Percentiles rank a stretch among this genome's conserved stretches.
These are phyloP conservation scores for Rhorus exstirpatorius DNA, from an alignment of 2,888 invertebrate species.

Conservation along the genomic window DNA sequence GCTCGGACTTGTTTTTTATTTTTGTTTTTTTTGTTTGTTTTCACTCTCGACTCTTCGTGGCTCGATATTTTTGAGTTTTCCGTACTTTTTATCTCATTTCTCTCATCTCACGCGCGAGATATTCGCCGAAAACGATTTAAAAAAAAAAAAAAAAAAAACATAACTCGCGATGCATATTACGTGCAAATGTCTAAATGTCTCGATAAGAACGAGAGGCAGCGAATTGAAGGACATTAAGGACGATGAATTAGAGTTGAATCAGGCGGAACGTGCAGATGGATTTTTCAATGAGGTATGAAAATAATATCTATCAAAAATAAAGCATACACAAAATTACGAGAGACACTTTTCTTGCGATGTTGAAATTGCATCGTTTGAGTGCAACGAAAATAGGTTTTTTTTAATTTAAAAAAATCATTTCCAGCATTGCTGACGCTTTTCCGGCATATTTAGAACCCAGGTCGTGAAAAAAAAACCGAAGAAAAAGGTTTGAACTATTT, in stretches of 20 bases:
- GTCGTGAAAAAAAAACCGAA: too few species aligned
- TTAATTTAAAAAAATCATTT: too few species aligned
- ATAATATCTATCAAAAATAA: too few species aligned
- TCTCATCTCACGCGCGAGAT: neutral
- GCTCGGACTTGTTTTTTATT: constrained; percentile 1
- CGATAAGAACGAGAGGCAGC: constrained; percentile 88
- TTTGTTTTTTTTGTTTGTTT: constrained; percentile 12
- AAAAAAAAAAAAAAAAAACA: constrained; percentile 8
- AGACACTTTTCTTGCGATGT: too few species aligned
- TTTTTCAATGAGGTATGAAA: constrained; percentile 90
- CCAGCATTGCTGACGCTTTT: too few species aligned
- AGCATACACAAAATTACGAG: too few species aligned
- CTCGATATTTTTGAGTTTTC: neutral
- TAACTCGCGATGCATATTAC: constrained; percentile 85
- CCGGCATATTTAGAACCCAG: too few species aligned
- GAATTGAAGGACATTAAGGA: constrained; percentile 88
- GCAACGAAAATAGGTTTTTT: too few species aligned
- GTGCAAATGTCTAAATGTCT: constrained; percentile 93
- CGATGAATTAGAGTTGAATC: constrained; percentile 88
- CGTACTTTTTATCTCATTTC: neutral
- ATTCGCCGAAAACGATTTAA: neutral
- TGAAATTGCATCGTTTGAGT: too few species aligned
- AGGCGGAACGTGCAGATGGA: constrained; percentile 88
- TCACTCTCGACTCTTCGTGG: neutral
- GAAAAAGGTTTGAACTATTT: too few species aligned